Percentiles rank a stretch among this genome's conserved stretches.
These are phyloP conservation scores for Aleiodes sp. DNA, from an alignment of 1,140 invertebrate genomes.

Conservation along the genomic window DNA sequence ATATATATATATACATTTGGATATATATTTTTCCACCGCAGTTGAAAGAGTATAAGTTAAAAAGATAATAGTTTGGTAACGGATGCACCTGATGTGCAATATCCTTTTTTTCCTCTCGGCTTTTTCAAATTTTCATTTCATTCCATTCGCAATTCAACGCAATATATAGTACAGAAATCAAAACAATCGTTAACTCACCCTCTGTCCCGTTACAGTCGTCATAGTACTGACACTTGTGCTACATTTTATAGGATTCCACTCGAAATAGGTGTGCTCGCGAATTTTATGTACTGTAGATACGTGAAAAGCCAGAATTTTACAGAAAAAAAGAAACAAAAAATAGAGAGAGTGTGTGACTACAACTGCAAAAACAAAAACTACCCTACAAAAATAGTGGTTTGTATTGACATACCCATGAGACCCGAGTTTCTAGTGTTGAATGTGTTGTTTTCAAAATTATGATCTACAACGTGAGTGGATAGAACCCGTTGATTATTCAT, in stretches of 20 bases:
- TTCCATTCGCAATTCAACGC: not conserved
- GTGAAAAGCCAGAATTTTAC: slow-evolving; percentile 3
- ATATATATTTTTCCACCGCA: not conserved
- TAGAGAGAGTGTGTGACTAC: not conserved
- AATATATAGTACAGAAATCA: not conserved
- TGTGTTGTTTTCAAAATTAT: not conserved
- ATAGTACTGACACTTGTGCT: not conserved
- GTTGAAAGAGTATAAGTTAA: not conserved
- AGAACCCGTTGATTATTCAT: not conserved
- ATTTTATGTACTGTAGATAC: not conserved
- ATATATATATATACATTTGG: too few species aligned
- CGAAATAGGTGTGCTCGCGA: not conserved
- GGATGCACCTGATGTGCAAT: not conserved
- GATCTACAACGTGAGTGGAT: not conserved
- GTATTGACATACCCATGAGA: not conserved
- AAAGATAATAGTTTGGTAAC: not conserved
- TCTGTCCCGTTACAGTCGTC: not conserved
- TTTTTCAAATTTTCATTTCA: too few species aligned
- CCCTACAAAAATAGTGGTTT: too few species aligned
- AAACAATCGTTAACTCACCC: not conserved
- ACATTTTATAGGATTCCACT: slow-evolving; percentile 3
- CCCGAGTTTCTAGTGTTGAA: too few species aligned
- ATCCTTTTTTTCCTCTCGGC: not conserved
- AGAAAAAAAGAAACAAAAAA: not conserved
- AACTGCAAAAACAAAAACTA: too few species aligned